Conservation (phyloP, 2,113 vertebrate species). For the Sorex araneus region DNA sequence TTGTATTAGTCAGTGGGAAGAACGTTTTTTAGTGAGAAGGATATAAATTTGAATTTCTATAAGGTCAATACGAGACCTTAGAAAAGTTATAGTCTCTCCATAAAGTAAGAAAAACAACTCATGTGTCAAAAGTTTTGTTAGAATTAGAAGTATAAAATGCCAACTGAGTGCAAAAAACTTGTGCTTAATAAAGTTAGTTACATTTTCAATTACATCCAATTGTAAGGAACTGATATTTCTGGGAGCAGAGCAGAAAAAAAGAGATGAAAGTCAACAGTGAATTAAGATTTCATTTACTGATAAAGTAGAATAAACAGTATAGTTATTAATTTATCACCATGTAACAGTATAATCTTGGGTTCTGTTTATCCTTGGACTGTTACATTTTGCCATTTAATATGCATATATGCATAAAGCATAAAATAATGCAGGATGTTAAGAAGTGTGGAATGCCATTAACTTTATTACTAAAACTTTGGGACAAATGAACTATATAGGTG, state of each 20-base stretch:
- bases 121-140: neutral
- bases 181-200: slow-evolving; percentile 33
- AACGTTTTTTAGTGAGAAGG: neutral
- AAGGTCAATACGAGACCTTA: neutral
- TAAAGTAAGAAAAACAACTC: neutral
- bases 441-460: slow-evolving; percentile 74
- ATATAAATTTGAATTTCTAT: neutral
- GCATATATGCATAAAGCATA: slow-evolving; percentile 37
- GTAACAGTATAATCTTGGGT: neutral
- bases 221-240: slow-evolving; percentile 59
- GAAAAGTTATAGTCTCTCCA: neutral
- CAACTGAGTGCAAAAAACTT: neutral
- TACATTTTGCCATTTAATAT: slow-evolving; percentile 64
- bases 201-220: slow-evolving; percentile 53
- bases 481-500: slow-evolving; percentile 78
- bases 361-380: slow-evolving; percentile 66
- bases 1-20: neutral
- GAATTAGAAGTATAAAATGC: neutral
- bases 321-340: slow-evolving; percentile 45
- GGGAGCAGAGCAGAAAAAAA: slow-evolving; percentile 17
- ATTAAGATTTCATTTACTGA: slow-evolving; percentile 67
- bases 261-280: slow-evolving; percentile 62
- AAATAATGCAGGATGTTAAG: slow-evolving; percentile 59
- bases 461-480: slow-evolving; percentile 79
- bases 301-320: slow-evolving; percentile 55